Conservation (phyloP, 2,888 invertebrate genomes). For the Drosophila buzzatii region DNA sequence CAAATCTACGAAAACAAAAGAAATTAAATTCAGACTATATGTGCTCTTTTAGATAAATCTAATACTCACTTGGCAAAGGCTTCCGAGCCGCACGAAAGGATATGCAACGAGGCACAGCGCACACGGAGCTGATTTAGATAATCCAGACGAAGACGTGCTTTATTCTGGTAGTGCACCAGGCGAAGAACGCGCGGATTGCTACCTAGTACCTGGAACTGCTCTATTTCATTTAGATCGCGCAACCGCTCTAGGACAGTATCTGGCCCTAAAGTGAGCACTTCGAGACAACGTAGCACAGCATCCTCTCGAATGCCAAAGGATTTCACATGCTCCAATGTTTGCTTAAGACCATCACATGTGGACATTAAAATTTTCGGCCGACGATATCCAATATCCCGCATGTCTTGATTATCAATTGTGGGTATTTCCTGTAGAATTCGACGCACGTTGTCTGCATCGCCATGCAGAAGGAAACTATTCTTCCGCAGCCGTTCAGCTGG, state of each 20-base stretch:
- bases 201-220: conserved; percentile 88
- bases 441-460: conserved; percentile 87
- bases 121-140: conserved; percentile 86
- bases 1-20: conserved; percentile 83
- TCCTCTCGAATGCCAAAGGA: conserved; percentile 87
- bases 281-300: conserved; percentile 86
- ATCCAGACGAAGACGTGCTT: conserved; percentile 86
- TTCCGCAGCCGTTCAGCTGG: conserved; percentile 86
- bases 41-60: conserved; percentile 11
- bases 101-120: conserved; percentile 85
- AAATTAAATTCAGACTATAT: neutral
- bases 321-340: conserved; percentile 87
- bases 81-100: conserved; percentile 84
- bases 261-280: conserved; percentile 87
- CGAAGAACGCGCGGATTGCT: conserved; percentile 87
- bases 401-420: conserved; percentile 86
- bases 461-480: conserved; percentile 87
- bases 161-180: conserved; percentile 86
- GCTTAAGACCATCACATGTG: conserved; percentile 86
- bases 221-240: conserved; percentile 86
- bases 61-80: conserved; percentile 84
- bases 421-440: conserved; percentile 87
- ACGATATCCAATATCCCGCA: conserved; percentile 86
- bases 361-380: conserved; percentile 89
- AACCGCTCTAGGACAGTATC: conserved; percentile 87